These are phyloP conservation scores for Bombus impatiens DNA, from an alignment of 1,140 invertebrate species.

Conservation along the genomic window DNA sequence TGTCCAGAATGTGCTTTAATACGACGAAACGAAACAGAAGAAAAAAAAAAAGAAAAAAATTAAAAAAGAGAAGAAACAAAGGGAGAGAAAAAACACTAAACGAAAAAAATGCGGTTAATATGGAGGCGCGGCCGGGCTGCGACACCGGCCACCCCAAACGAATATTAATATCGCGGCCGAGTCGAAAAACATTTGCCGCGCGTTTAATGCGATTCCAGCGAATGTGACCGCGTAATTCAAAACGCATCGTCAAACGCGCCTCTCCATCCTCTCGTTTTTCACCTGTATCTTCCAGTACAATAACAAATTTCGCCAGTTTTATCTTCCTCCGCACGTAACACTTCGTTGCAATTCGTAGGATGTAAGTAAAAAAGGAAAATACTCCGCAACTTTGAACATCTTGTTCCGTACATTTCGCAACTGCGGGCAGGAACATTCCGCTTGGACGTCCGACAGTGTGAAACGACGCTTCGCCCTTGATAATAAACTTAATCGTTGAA, in stretches of 20 bases:
- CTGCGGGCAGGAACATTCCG: too few species aligned
- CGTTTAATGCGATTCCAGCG: slow-evolving; percentile 78
- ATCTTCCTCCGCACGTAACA: too few species aligned
- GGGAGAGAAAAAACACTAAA: neutral
- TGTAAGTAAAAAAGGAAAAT: too few species aligned
- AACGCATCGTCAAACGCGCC: neutral
- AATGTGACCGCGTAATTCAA: slow-evolving; percentile 69
- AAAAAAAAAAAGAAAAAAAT: neutral
- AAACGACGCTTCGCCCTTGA: too few species aligned
- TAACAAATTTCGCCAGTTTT: neutral
- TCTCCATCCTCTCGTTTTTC: neutral
- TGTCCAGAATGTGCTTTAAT: slow-evolving; percentile 26
- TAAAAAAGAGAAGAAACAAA: neutral
- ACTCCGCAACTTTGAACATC: too few species aligned
- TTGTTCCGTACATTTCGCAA: too few species aligned
- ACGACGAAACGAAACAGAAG: slow-evolving; percentile 9
- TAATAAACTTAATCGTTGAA: too few species aligned
- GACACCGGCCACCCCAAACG: slow-evolving; percentile 60
- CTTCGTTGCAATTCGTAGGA: too few species aligned
- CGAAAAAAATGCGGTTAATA: slow-evolving; percentile 31
- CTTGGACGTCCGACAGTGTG: too few species aligned
- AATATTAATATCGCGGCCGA: slow-evolving; percentile 81
- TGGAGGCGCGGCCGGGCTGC: slow-evolving; percentile 3
- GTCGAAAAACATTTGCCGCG: slow-evolving; percentile 81
- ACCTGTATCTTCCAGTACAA: neutral